These are phyloP conservation scores for Syngnathus floridae DNA, from an alignment of 2,113 vertebrate genomes.

Conservation along the genomic window DNA sequence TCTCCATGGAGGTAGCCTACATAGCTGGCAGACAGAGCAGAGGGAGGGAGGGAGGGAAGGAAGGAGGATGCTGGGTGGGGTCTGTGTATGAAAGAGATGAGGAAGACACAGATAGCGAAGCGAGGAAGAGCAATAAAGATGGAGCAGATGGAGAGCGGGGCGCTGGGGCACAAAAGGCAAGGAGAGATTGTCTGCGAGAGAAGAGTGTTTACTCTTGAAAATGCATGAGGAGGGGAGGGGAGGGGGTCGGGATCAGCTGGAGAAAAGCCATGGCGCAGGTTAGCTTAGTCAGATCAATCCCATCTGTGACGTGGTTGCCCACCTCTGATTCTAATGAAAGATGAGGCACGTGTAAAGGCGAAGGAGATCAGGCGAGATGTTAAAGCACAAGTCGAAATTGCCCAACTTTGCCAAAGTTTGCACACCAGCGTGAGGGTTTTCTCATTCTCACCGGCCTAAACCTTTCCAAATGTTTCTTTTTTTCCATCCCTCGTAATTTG, in stretches of 20 bases:
- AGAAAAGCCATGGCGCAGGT: slow-evolving; percentile 35
- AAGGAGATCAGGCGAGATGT: background rate
- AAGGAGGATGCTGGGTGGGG: slow-evolving; percentile 5
- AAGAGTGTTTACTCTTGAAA: slow-evolving; percentile 58
- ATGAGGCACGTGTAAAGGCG: slow-evolving; percentile 23
- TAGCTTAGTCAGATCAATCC: slow-evolving; percentile 58
- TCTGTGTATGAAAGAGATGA: slow-evolving; percentile 27
- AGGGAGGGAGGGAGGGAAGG: slow-evolving; percentile 23
- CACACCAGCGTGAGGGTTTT: slow-evolving; percentile 25
- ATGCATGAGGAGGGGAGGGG: slow-evolving; percentile 37
- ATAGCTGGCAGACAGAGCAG: slow-evolving; percentile 62
- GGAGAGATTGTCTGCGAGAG: slow-evolving; percentile 44
- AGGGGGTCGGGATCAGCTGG: slow-evolving; percentile 52
- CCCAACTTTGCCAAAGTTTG: slow-evolving; percentile 36
- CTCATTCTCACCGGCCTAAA: slow-evolving; percentile 32
- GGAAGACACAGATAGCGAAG: slow-evolving; percentile 37
- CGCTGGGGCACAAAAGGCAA: slow-evolving; percentile 15
- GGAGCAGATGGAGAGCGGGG: slow-evolving; percentile 15
- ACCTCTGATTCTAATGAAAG: slow-evolving; percentile 32
- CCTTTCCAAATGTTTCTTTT: background rate
- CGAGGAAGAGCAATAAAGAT: slow-evolving; percentile 35
- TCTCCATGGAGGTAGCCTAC: slow-evolving; percentile 71
- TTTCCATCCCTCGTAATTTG: slow-evolving; percentile 40
- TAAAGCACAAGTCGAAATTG: background rate
- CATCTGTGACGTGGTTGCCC: slow-evolving; percentile 43